A percentile compares a stretch with the other conserved stretches of the same genome.
Evolutionary conservation across 2,113 vertebrate species (phyloP).

Genomic region (Poeciliopsis turrubarensis): DNA sequence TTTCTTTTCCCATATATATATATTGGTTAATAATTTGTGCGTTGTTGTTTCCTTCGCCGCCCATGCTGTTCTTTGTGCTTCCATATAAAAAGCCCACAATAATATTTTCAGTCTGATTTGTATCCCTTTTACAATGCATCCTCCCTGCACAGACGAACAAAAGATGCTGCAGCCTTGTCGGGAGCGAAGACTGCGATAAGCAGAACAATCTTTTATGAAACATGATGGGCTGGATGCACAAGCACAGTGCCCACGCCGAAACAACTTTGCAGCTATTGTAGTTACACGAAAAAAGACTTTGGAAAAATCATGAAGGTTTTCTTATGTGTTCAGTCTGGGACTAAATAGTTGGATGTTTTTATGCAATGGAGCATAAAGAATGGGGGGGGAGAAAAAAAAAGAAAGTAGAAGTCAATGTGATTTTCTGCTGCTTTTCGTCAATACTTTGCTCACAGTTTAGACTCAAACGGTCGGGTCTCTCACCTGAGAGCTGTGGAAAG

Average conservation of each 20-base stretch:
- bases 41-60: neutral
- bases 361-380: neutral
- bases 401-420: neutral
- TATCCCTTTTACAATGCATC: constrained; percentile 16
- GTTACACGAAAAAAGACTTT: constrained; percentile 8
- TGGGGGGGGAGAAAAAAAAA: neutral
- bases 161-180: constrained; percentile 41
- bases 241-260: neutral
- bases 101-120: constrained; percentile 12
- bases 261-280: constrained; percentile 25
- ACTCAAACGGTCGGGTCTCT: neutral
- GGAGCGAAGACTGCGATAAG: constrained; percentile 36
- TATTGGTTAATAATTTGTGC: neutral
- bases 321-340: no score
- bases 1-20: neutral
- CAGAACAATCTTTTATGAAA: constrained; percentile 41
- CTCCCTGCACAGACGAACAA: constrained; percentile 45
- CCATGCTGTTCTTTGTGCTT: neutral
- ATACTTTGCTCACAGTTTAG: neutral
- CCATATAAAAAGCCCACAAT: neutral
- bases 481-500: neutral
- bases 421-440: neutral
- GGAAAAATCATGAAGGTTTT: neutral
- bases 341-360: neutral
- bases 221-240: neutral